A percentile compares a stretch with the other conserved stretches of the same genome.
These are phyloP conservation scores for Meriones unguiculatus DNA, from an alignment of 2,113 vertebrate species.

Conservation along the genomic window DNA sequence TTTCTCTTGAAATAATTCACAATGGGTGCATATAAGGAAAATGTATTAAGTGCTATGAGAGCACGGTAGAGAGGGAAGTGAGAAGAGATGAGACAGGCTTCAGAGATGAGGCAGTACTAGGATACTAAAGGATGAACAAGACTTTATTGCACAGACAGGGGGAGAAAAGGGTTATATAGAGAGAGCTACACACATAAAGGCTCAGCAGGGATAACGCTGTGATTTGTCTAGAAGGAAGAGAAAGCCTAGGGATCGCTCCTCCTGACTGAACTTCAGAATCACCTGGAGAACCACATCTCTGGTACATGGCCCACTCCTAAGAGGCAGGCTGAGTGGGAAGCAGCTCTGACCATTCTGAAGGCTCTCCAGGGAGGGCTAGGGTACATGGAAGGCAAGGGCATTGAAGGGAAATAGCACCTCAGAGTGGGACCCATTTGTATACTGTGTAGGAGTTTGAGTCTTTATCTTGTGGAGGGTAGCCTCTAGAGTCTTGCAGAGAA, in stretches of 20 bases:
- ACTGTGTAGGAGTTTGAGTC: not conserved
- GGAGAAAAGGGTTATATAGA: not conserved
- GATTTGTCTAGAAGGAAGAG: not conserved
- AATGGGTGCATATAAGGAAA: not conserved
- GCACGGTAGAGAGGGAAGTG: not conserved
- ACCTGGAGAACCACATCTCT: not conserved
- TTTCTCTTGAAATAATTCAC: constrained; percentile 9
- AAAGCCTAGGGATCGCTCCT: not conserved
- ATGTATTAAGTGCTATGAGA: not conserved
- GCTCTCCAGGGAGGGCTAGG: not conserved
- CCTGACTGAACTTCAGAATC: not conserved
- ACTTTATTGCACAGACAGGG: not conserved
- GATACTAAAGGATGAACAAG: not conserved
- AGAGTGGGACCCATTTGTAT: not conserved
- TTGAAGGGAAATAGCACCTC: not conserved
- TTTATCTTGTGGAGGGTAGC: not conserved
- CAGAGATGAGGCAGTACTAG: not conserved
- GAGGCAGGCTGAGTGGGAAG: not conserved
- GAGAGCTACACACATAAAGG: not conserved
- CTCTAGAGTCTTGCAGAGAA: constrained; percentile 27
- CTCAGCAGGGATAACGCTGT: not conserved
- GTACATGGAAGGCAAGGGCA: not conserved
- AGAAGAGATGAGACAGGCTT: not conserved
- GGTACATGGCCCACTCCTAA: not conserved
- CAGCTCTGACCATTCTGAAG: not conserved